Percentiles rank a stretch among this genome's conserved stretches.
phyloP scores from a whole-genome alignment of 35 echinoderm and acorn worm genomes.

The Acanthaster planci region DNA sequence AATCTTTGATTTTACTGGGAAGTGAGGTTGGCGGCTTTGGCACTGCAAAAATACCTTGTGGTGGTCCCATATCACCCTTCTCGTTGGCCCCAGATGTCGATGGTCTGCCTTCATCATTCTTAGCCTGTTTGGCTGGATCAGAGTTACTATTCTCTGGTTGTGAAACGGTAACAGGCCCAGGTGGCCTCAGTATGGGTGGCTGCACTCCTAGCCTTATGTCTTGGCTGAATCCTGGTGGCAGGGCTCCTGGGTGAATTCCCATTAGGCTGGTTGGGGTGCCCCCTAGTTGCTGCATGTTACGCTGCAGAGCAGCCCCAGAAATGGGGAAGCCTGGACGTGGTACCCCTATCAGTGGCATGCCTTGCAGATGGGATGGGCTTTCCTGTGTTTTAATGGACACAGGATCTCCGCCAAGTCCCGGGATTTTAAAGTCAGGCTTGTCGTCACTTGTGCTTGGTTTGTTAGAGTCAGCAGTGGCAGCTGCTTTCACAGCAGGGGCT shows the following conservation, averaged over 20 bases:
- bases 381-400: neutral
- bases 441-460: neutral
- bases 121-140: neutral
- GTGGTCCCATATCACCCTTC: neutral
- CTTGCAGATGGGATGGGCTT: neutral
- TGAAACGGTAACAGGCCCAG: neutral
- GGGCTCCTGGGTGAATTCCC: neutral
- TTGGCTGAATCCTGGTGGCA: neutral
- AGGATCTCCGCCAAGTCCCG: slow-evolving; percentile 10
- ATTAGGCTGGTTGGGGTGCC: slow-evolving; percentile 4
- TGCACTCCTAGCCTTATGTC: neutral
- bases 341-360: neutral
- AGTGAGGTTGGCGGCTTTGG: slow-evolving; percentile 3
- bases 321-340: slow-evolving; percentile 4
- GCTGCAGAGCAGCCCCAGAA: neutral
- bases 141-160: neutral
- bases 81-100: slow-evolving; percentile 5
- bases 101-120: neutral
- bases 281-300: neutral
- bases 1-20: neutral
- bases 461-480: neutral
- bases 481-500: neutral
- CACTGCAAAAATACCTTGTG: neutral
- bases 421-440: neutral
- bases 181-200: neutral